phyloP scores from a whole-genome alignment of 2,797 vertebrate genomes.

The Sitta carolinensis region DNA sequence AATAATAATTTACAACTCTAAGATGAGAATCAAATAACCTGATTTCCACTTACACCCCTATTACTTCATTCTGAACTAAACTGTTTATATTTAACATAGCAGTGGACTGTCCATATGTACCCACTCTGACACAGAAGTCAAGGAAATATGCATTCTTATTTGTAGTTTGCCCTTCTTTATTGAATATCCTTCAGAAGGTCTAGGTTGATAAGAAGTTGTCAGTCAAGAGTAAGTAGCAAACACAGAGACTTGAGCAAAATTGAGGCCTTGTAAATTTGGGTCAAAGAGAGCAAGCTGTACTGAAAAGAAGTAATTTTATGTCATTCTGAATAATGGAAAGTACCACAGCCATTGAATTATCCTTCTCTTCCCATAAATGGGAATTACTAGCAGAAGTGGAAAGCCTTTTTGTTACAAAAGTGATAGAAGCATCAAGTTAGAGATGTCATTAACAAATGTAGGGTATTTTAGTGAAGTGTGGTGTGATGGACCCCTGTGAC shows the following conservation, averaged over 20 bases:
- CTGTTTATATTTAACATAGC: not conserved
- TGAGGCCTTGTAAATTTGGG: constrained; percentile 33
- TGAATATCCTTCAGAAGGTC: not conserved
- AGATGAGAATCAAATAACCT: not conserved
- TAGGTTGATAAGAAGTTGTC: constrained; percentile 16
- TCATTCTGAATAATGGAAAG: constrained; percentile 43
- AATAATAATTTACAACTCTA: not conserved
- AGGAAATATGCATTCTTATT: constrained; percentile 1
- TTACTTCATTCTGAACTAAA: not conserved
- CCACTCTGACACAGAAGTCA: not conserved
- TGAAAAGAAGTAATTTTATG: constrained; percentile 52
- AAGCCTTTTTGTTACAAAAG: constrained; percentile 33
- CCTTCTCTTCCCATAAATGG: constrained; percentile 36
- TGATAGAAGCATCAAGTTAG: constrained; percentile 11
- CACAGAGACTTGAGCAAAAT: not conserved
- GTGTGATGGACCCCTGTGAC: not conserved
- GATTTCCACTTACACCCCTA: not conserved
- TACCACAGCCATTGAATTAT: constrained; percentile 25
- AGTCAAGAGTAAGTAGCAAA: constrained; percentile 10
- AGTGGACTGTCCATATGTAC: not conserved
- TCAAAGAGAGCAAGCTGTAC: constrained; percentile 36
- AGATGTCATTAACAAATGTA: constrained; percentile 31
- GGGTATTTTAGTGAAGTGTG: constrained; percentile 19
- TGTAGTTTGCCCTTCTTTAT: not conserved
- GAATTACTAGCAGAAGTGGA: constrained; percentile 14